These are phyloP conservation scores for Craterocephalus amniculus DNA, from an alignment of 2,797 vertebrate species.

Conservation along the genomic window DNA sequence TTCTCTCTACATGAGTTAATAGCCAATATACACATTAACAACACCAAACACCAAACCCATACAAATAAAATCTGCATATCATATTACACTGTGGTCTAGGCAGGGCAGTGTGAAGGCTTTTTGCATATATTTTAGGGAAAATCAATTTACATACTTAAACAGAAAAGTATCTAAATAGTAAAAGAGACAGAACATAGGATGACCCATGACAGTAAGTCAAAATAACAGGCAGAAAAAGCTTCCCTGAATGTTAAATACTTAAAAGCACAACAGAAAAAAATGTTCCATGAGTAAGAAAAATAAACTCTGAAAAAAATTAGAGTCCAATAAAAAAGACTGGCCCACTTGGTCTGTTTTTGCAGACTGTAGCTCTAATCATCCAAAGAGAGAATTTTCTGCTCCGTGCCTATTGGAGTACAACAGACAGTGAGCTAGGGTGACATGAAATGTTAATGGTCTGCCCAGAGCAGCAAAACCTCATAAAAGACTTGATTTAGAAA, in stretches of 20 bases:
- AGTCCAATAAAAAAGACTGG: constrained; percentile 11
- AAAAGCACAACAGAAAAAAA: neutral
- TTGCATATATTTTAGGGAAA: neutral
- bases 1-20: no score
- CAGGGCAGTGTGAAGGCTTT: neutral
- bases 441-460: constrained; percentile 81
- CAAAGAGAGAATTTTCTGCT: constrained; percentile 50
- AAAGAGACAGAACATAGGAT: neutral
- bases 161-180: neutral
- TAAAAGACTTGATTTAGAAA: constrained; percentile 78
- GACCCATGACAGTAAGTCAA: neutral
- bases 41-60: neutral
- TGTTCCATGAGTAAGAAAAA: neutral
- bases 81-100: no score
- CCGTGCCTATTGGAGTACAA: constrained; percentile 56
- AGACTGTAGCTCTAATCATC: constrained; percentile 47
- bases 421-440: constrained; percentile 59
- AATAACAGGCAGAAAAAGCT: neutral
- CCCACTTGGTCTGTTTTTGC: constrained; percentile 35
- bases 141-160: neutral
- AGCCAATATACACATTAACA: neutral
- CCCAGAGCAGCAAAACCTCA: constrained; percentile 78
- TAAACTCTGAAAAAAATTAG: neutral
- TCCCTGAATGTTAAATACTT: neutral
- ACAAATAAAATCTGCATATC: neutral